phyloP scores from a whole-genome alignment of 2,797 vertebrate species.

The Taeniopygia guttata region DNA sequence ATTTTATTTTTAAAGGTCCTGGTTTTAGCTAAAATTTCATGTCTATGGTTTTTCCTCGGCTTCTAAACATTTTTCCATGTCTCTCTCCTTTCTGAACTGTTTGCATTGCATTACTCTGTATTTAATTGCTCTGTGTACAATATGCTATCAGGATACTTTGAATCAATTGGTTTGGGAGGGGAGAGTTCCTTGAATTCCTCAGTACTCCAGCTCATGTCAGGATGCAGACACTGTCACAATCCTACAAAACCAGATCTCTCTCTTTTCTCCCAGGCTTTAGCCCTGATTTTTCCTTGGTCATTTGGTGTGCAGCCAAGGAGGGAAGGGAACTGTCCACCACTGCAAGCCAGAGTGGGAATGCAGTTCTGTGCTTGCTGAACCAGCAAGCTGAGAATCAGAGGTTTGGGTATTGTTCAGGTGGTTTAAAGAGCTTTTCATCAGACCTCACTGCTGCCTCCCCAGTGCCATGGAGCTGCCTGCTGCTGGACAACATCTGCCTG shows the following conservation, averaged over 20 bases:
- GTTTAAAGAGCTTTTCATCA: background rate
- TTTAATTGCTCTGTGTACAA: background rate
- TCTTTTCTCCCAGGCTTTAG: background rate
- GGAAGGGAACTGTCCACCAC: background rate
- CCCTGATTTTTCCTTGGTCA: background rate
- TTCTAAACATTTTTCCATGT: background rate
- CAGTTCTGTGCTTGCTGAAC: background rate
- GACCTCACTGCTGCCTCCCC: background rate
- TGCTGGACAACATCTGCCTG: background rate
- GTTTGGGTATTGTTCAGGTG: background rate
- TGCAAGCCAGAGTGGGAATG: background rate
- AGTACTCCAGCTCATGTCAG: background rate
- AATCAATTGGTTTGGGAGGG: background rate
- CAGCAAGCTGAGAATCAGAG: background rate
- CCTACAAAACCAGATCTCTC: background rate
- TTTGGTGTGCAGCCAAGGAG: background rate
- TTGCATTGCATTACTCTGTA: background rate
- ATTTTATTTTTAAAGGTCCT: background rate
- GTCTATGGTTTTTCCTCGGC: background rate
- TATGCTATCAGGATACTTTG: background rate
- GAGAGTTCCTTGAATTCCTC: background rate
- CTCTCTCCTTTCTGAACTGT: background rate
- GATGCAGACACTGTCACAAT: background rate
- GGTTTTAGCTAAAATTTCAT: background rate
- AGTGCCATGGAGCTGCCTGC: background rate